phyloP scores from a whole-genome alignment of 2,888 invertebrate species.

The Eueremaeus valkanovi region DNA sequence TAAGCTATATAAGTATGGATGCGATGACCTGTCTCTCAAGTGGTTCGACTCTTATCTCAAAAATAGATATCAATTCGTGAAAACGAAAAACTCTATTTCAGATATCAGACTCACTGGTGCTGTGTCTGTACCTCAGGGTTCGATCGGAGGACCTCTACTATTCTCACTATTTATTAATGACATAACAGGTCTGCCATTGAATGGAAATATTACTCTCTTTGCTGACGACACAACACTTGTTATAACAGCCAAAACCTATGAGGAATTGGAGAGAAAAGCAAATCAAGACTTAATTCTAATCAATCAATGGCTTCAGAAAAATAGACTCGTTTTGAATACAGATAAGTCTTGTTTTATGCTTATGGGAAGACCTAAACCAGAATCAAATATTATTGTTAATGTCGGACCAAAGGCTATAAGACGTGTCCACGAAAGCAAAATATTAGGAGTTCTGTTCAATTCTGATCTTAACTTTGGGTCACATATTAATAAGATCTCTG shows the following conservation, averaged over 20 bases:
- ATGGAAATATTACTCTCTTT: neutral
- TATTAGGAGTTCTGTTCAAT: no score
- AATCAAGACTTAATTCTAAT: neutral
- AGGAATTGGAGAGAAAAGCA: neutral
- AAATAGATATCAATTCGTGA: neutral
- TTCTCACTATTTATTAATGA: neutral
- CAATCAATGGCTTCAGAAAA: neutral
- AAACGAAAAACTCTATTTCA: neutral
- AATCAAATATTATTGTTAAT: neutral
- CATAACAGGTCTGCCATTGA: neutral
- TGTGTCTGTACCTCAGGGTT: neutral
- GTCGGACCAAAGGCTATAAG: neutral
- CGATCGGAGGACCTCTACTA: neutral
- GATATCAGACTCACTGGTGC: neutral
- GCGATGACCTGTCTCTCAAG: neutral
- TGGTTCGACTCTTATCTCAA: neutral
- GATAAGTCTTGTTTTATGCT: neutral
- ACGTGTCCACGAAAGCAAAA: neutral
- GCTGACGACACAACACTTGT: neutral
- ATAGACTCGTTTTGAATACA: neutral
- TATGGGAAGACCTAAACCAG: neutral
- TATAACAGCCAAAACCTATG: neutral
- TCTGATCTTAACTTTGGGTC: no score
- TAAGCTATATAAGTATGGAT: neutral
- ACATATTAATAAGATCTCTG: no score